Base-by-base conservation (phyloP, 1,140 invertebrate species). In the Diabrotica undecimpunctata region DNA sequence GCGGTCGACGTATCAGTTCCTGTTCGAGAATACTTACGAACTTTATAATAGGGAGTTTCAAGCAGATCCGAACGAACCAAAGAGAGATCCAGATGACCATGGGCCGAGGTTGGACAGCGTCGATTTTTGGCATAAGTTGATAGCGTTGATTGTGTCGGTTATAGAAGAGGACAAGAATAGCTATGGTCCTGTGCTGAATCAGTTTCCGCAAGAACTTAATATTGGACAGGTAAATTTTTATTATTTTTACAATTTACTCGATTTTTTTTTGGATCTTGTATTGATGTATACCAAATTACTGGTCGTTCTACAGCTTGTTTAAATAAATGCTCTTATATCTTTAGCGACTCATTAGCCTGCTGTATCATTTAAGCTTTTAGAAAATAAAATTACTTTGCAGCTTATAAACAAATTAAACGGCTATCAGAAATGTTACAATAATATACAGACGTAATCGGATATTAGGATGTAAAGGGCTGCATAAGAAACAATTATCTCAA, bases 151-250 rank as follows among this genome's bases (percentile, higher is more conserved):
- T 68, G 96, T 98, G 11, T 97, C 96, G 64, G 96, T 99, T 46
- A 98, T 99, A 77, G 97, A 99, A 80, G 97, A 99, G 78, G 97
- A 99, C 79, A 92, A 92, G 73, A 98, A 97, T 78, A 97, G 94
- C 79, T 99, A 99, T 79, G 95, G 95, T 7, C 93, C 96, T n/a
- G 96, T 99, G 39, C 83, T 99, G 41, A 99, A 98, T 82, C 97
- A 99, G 84, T 98, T 95, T 75, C 93, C 93, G 0, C 92, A 95
- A 77, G 93, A 95, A 77, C 82, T 95, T 7, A 95, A 94, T 82
- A 94, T 95, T 80, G 92, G 92, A 70, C 89, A 91, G 83, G 90
- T 91, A 81, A 70, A 51, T 62, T 11, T 64, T 13, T 25, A 2
- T 5, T 46, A 46, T 46, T 46, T 10, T 46, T 46, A 46, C 5